Conservation (phyloP, 2,113 vertebrate genomes). For the Peromyscus californicus region DNA sequence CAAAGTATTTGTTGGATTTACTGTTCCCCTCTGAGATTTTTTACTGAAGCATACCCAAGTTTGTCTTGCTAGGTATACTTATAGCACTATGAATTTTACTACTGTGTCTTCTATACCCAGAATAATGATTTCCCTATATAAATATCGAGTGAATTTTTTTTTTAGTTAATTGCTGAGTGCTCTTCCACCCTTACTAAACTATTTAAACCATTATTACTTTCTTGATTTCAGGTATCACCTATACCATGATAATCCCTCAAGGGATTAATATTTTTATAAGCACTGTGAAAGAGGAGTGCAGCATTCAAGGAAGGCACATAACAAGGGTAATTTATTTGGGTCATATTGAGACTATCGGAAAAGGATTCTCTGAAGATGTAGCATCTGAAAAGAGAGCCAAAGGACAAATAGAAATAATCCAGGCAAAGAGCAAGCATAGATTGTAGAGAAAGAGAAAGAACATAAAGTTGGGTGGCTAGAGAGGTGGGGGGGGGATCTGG, state of each 20-base stretch:
- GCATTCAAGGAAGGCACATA: background rate
- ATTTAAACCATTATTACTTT: background rate
- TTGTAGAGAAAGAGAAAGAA: background rate
- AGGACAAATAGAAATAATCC: background rate
- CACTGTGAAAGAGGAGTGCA: slow-evolving; percentile 5
- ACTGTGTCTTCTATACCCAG: background rate
- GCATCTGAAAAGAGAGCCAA: background rate
- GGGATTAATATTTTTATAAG: slow-evolving; percentile 43
- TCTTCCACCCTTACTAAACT: background rate
- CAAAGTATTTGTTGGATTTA: background rate
- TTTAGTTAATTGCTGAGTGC: background rate
- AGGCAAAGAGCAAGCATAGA: background rate
- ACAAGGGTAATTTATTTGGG: slow-evolving; percentile 4
- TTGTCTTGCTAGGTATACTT: background rate
- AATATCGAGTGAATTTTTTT: background rate
- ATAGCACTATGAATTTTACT: background rate
- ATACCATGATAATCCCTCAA: background rate
- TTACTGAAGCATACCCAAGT: background rate
- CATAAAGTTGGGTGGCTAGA: background rate
- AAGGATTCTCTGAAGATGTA: background rate
- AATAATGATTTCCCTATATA: background rate
- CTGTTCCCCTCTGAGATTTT: background rate
- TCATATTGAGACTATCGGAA: background rate
- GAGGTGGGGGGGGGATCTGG: background rate
- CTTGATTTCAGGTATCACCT: background rate